Conservation (phyloP, 2,888 invertebrate species). For the Tipula unca region DNA sequence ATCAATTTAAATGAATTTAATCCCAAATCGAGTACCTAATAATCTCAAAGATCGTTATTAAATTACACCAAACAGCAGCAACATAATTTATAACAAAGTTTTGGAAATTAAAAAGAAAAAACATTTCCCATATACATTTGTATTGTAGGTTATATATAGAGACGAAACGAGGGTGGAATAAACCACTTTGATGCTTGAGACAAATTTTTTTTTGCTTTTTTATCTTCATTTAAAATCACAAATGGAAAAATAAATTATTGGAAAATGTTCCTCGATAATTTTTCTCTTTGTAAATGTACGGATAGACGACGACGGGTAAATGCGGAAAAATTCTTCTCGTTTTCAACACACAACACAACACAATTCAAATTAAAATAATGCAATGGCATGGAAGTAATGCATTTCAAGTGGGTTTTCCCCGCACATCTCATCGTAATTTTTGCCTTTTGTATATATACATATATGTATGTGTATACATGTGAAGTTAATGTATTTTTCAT, state of each 20-base stretch:
- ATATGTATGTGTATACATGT: no score
- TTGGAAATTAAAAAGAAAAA: neutral
- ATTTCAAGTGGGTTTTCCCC: neutral
- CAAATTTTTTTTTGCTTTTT: neutral
- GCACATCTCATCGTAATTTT: neutral
- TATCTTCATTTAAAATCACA: neutral
- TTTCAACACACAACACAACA: neutral
- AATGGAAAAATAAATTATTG: neutral
- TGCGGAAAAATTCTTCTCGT: neutral
- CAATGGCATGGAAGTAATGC: neutral
- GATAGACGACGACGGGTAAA: neutral
- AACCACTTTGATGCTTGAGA: neutral
- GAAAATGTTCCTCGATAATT: neutral
- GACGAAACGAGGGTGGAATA: neutral
- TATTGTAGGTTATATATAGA: neutral
- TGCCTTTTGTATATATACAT: neutral
- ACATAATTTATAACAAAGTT: neutral
- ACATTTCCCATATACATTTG: neutral
- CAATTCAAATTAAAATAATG: conserved; percentile 8
- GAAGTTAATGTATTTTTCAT: neutral
- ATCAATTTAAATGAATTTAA: neutral
- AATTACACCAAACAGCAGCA: neutral
- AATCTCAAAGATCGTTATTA: neutral
- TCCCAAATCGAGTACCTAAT: conserved; percentile 14
- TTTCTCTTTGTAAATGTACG: neutral